Evolutionary conservation across 2,888 invertebrate genomes (phyloP), one percentile per base, ranked within the genome.

Genomic region (Desoria tigrina): DNA sequence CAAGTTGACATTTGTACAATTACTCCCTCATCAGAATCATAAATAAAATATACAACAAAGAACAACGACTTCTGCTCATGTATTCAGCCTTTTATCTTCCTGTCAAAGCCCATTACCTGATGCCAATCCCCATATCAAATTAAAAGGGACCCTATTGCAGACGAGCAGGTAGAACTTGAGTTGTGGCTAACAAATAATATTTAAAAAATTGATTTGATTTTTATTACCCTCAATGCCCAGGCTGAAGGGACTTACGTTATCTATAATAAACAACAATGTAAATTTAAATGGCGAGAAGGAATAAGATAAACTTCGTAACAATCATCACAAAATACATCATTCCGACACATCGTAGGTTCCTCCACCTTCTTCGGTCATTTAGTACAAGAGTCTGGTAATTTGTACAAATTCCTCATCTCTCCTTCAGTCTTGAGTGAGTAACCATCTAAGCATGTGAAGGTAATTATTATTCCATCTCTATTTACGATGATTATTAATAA

Each of bases 381-480:
- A n/a, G 4, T 18, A 6, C 45, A 18, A 45, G 9, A 45, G 6
- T 3, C 16, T 45, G 21, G 21, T 21, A 45, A 45, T 45, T 45
- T 45, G 45, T 45, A 45, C 45, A 45, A 6, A 45, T 45, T 45
- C 45, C 45, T 45, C 39, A 39, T 39, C 39, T 11, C 16, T 16
- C n/a, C 45, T n/a, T 9, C 21, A 21, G 9, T 45, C 45, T 45
- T 45, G 45, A 45, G 45, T 45, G 45, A 45, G 45, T 45, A 21
- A n/a, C 45, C 45, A 45, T 45, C 9, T 45, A 45, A 16, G 21
- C 4, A 16, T 21, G 21, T 21, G n/a, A 45, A 45, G 21, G 51
- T 58, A 58, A 58, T 58, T 58, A 58, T 58, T 45, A 58, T 58
- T 58, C 45, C 49, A 27, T 45, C 45, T 58, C 58, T 58, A 58